phyloP scores from a whole-genome alignment of 2,888 invertebrate genomes.

The Capitulum mitella region DNA sequence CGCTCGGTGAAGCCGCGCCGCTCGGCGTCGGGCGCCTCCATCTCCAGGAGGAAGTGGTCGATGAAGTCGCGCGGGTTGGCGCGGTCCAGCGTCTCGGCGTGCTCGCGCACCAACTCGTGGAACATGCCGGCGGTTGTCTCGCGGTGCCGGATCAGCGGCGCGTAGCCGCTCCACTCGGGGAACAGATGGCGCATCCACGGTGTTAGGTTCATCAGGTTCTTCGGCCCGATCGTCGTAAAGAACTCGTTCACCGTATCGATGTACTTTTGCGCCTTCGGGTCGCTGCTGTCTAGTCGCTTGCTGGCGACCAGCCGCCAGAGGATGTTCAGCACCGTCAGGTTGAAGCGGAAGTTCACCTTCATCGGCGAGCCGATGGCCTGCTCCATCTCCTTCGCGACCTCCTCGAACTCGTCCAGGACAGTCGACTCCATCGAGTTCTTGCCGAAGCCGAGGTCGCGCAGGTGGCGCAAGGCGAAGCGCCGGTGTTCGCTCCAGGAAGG shows the following conservation, averaged over 20 bases:
- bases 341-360: constrained; percentile 11
- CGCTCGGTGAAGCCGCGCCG: neutral
- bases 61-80: neutral
- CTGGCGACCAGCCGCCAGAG: constrained; percentile 27
- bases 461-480: neutral
- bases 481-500: neutral
- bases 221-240: neutral
- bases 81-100: constrained; percentile 20
- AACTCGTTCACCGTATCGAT: neutral
- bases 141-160: neutral
- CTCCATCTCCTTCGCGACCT: neutral
- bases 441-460: neutral
- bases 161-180: neutral
- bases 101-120: neutral
- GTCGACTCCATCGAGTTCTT: neutral
- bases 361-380: neutral
- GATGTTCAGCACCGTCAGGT: constrained; percentile 61
- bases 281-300: constrained; percentile 8
- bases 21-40: neutral
- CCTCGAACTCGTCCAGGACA: neutral
- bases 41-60: neutral
- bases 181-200: neutral
- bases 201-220: neutral
- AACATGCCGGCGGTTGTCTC: neutral
- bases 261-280: constrained; percentile 1